Conservation (phyloP, 2,797 vertebrate species). For the Gila robusta region DNA sequence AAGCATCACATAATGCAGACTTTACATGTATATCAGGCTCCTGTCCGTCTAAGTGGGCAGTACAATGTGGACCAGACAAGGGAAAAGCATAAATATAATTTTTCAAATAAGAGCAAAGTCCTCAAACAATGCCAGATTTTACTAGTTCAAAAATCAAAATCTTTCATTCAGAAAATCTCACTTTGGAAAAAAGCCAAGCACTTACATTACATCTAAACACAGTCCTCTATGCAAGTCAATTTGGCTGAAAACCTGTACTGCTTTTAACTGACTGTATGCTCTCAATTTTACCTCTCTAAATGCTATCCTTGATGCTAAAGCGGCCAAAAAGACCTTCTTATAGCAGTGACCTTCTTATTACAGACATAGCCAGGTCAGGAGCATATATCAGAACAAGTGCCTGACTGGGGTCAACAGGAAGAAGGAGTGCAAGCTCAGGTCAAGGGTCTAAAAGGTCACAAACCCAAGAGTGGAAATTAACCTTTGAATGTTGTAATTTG, state of each 20-base stretch:
- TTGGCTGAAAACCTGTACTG: not conserved
- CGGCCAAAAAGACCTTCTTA: conserved; percentile 29
- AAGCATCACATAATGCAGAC: not conserved
- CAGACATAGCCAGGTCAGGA: conserved; percentile 46
- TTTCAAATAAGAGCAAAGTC: not conserved
- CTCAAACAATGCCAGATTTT: not conserved
- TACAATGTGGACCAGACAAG: not conserved
- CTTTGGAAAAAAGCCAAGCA: conserved; percentile 12
- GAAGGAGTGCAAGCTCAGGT: conserved; percentile 42
- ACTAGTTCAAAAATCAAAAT: no score
- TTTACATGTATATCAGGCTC: not conserved
- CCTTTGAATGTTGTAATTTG: conserved; percentile 21
- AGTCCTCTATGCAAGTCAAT: conserved; percentile 4
- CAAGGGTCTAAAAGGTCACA: conserved; percentile 50
- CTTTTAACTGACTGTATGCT: conserved; percentile 41
- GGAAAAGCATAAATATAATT: not conserved
- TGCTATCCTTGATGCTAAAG: conserved; percentile 38
- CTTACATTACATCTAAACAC: not conserved
- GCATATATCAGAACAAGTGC: conserved; percentile 40
- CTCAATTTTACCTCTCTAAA: conserved; percentile 25
- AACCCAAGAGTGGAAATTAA: conserved; percentile 40
- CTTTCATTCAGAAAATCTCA: no score
- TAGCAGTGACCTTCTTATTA: conserved; percentile 49
- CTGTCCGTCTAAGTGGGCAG: not conserved
- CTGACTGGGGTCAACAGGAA: conserved; percentile 40